phyloP scores from a whole-genome alignment of 1,140 invertebrate genomes.

The Stegodyphus mimosarum region DNA sequence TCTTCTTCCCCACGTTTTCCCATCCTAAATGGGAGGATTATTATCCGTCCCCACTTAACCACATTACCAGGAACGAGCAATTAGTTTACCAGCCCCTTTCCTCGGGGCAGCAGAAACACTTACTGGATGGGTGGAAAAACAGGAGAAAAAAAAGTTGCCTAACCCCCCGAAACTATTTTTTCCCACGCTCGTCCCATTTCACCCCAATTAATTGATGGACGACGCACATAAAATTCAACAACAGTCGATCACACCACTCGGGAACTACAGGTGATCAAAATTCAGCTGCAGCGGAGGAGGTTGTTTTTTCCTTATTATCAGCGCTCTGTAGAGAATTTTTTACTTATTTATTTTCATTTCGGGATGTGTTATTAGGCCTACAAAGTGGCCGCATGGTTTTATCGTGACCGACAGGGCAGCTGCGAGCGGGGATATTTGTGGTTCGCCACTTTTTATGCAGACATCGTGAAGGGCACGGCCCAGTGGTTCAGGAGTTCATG shows the following conservation, averaged over 20 bases:
- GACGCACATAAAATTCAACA: neutral
- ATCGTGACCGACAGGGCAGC: conserved; percentile 30
- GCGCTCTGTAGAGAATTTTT: neutral
- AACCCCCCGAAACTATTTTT: neutral
- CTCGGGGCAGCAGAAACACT: no score
- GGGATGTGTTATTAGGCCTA: conserved; percentile 30
- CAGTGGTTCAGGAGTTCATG: conserved; percentile 23
- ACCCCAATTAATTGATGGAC: conserved; percentile 12
- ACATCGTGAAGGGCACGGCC: conserved; percentile 37
- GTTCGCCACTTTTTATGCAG: neutral
- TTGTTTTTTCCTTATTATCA: no score
- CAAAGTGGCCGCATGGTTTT: conserved; percentile 24
- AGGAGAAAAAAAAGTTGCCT: neutral
- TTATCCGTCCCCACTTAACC: neutral
- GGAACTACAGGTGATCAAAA: neutral
- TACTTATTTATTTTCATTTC: neutral
- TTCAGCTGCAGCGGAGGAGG: no score
- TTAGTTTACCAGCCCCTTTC: neutral
- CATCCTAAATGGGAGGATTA: neutral
- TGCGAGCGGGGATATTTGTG: conserved; percentile 14
- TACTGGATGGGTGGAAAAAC: no score
- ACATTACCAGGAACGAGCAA: neutral
- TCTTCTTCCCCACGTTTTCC: neutral
- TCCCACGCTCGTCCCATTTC: conserved; percentile 16
- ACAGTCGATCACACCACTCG: neutral